A percentile compares a stretch with the other conserved stretches of the same genome.
phyloP scores from a whole-genome alignment of 2,113 vertebrate species.

The Dascyllus trimaculatus region DNA sequence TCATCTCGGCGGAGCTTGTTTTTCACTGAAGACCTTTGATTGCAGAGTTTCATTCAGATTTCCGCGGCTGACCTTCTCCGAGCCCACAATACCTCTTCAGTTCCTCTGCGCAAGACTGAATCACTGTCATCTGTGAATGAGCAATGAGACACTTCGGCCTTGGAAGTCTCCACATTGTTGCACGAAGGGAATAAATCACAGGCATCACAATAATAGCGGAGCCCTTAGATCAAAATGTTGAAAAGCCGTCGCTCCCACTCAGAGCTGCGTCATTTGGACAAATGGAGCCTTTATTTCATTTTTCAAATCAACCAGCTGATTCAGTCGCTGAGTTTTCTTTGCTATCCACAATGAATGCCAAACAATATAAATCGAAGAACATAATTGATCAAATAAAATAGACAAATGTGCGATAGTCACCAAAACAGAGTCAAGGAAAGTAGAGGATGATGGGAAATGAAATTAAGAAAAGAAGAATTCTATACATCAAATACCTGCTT shows the following conservation, averaged over 20 bases:
- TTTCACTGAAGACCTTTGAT: slow-evolving; percentile 17
- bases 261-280: slow-evolving; percentile 2
- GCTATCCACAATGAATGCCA: too few relatives aligned
- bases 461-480: not conserved
- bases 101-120: slow-evolving; percentile 18
- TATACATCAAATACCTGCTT: not conserved
- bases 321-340: not conserved
- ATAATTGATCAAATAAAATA: too few relatives aligned
- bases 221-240: slow-evolving; percentile 48
- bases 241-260: slow-evolving; percentile 14
- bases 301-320: slow-evolving; percentile 1
- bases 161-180: slow-evolving; percentile 34
- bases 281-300: slow-evolving; percentile 6
- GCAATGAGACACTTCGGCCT: slow-evolving; percentile 27
- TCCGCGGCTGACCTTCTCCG: slow-evolving; percentile 44
- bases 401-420: too few relatives aligned
- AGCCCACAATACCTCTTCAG: slow-evolving; percentile 31
- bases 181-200: slow-evolving; percentile 47
- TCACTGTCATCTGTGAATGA: slow-evolving; percentile 44
- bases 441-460: not conserved
- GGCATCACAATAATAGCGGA: slow-evolving; percentile 3
- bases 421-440: too few relatives aligned
- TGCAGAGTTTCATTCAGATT: slow-evolving; percentile 24
- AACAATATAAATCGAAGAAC: too few relatives aligned
- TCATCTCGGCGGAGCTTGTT: slow-evolving; percentile 8